Conservation (phyloP, 2,113 vertebrate species). For the Chionomys nivalis region DNA sequence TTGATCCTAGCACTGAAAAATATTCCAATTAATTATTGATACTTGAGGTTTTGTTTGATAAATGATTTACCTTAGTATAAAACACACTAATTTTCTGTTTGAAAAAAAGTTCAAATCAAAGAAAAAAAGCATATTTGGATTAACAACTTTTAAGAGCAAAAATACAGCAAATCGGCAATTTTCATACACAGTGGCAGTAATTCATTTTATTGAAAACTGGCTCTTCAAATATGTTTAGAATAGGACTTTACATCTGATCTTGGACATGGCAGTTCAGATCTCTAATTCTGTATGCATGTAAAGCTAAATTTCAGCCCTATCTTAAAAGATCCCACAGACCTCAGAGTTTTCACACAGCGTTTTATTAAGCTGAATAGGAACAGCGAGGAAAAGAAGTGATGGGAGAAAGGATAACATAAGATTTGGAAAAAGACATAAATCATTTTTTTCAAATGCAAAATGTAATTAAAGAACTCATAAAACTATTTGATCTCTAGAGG, state of each 20-base stretch:
- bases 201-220: background rate
- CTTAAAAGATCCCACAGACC: background rate
- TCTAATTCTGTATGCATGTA: background rate
- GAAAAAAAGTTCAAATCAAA: background rate
- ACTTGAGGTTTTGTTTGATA: background rate
- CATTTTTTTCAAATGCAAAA: background rate
- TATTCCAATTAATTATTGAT: background rate
- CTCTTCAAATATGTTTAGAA: background rate
- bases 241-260: background rate
- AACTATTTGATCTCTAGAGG: background rate
- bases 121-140: background rate
- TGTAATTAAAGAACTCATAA: background rate
- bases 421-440: background rate
- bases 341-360: background rate
- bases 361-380: background rate
- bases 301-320: background rate
- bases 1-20: background rate
- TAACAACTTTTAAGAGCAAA: background rate
- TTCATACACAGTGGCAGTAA: background rate
- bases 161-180: background rate
- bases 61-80: conserved; percentile 7
- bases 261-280: background rate
- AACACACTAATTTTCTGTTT: background rate
- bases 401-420: background rate
- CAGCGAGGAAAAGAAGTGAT: rapidly evolving